Base-by-base conservation (phyloP, 2,888 invertebrate genomes). In the Sicus ferrugineus region DNA sequence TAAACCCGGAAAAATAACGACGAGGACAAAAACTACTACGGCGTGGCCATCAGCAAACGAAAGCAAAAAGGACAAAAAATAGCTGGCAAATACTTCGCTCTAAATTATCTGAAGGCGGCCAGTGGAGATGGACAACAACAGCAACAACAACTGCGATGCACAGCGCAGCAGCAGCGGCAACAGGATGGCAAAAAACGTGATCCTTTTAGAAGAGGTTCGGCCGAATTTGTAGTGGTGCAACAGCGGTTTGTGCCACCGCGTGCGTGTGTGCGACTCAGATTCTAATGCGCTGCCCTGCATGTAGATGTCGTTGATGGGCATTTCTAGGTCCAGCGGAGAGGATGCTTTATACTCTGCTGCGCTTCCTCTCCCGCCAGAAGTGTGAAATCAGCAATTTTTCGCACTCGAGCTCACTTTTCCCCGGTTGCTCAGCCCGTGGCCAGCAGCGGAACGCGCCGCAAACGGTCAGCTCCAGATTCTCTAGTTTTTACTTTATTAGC, bases 191-290 rank as follows among this genome's bases (percentile, higher is more conserved):
- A 50, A 65, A 63, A 68, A 58, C 61, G 58, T 70, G 50, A 67
- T 30, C 63, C 58, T 70, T 70, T 65, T 65, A 65, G 52, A 65
- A 42, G 34, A 48, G 28, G 48, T 56, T 16, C 65, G 54, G 28
- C 54, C 21, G 31, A 59, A 5, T 42, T 21, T 23, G 7, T 31
- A 48, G 59, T 31, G 59, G 16, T 61, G 50, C 67, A 67, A 9
- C 34, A 59, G 56, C 46, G 72, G n/a, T n/a, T n/a, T n/a, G n/a
- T n/a, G n/a, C n/a, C n/a, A n/a, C n/a, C 67, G 67, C 75, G 78
- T 79, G 77, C 73, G 68, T 75, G 63, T 76, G 69, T 69, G 73
- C 73, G 58, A 42, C 16, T 31, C 54, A n/a, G n/a, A n/a, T n/a
- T n/a, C n/a, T n/a, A n/a, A n/a, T n/a, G 65, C 54, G 52, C 50